Evolutionary conservation across 2,888 invertebrate genomes (phyloP).

Genomic region (Amphiduros pacificus): DNA sequence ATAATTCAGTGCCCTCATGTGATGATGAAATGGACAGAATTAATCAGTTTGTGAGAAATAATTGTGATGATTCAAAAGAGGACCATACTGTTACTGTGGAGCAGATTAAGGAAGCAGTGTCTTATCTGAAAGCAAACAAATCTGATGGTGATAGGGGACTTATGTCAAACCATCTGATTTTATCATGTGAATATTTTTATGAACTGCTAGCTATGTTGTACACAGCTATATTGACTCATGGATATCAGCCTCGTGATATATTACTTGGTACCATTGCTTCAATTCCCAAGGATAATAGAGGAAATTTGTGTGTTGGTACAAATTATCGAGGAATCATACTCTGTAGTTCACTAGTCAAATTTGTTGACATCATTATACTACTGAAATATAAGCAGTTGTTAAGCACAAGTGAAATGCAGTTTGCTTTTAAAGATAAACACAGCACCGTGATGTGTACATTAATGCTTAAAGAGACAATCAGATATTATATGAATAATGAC

Average conservation of each 20-base stretch:
- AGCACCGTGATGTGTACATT: neutral
- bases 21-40: neutral
- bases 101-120: neutral
- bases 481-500: neutral
- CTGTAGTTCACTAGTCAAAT: neutral
- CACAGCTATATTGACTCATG: neutral
- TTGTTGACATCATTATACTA: neutral
- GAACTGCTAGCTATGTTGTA: neutral
- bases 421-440: neutral
- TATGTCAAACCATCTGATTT: conserved; percentile 1
- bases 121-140: neutral
- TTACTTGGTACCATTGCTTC: neutral
- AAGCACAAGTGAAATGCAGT: neutral
- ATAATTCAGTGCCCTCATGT: neutral
- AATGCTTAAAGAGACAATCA: neutral
- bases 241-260: conserved; percentile 1
- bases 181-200: neutral
- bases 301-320: neutral
- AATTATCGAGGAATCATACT: conserved; percentile 2
- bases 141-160: neutral
- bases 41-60: neutral
- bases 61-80: neutral
- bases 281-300: neutral
- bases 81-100: neutral
- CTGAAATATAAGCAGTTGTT: neutral